Conservation (phyloP, 2,797 vertebrate genomes). For the Syndactyla subalaris region DNA sequence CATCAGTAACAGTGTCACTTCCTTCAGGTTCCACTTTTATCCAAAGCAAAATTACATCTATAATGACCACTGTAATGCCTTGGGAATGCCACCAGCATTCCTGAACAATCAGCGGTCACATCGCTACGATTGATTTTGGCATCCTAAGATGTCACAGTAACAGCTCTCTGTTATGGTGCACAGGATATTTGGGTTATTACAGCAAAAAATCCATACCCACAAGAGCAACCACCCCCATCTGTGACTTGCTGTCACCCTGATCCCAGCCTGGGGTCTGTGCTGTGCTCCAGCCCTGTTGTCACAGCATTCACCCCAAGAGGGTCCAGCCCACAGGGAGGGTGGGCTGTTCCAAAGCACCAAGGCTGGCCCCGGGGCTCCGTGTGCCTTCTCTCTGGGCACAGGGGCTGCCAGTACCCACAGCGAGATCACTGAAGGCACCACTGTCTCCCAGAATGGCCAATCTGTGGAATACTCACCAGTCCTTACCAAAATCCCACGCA, state of each 20-base stretch:
- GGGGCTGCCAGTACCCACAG: not conserved
- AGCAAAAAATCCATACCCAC: not conserved
- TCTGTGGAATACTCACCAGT: slow-evolving; percentile 79
- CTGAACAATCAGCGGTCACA: not conserved
- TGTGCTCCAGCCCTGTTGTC: not conserved
- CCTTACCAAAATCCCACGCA: slow-evolving; percentile 92
- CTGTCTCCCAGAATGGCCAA: fast-evolving
- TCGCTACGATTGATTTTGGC: not conserved
- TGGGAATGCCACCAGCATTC: not conserved
- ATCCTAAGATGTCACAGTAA: not conserved
- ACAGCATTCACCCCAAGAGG: not conserved
- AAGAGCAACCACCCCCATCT: not conserved
- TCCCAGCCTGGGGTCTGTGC: too few relatives aligned
- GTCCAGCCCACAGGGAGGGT: not conserved
- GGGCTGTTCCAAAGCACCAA: not conserved
- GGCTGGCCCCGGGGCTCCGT: not conserved
- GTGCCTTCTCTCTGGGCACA: fast-evolving
- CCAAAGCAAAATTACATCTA: not conserved
- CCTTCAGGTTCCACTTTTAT: not conserved
- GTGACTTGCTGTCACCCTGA: not conserved
- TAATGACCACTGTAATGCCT: not conserved
- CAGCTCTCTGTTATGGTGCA: not conserved
- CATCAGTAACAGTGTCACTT: not conserved
- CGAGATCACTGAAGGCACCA: too few relatives aligned
- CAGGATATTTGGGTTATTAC: not conserved